Conservation (phyloP, 2,888 invertebrate species). For the Tachina fera region DNA sequence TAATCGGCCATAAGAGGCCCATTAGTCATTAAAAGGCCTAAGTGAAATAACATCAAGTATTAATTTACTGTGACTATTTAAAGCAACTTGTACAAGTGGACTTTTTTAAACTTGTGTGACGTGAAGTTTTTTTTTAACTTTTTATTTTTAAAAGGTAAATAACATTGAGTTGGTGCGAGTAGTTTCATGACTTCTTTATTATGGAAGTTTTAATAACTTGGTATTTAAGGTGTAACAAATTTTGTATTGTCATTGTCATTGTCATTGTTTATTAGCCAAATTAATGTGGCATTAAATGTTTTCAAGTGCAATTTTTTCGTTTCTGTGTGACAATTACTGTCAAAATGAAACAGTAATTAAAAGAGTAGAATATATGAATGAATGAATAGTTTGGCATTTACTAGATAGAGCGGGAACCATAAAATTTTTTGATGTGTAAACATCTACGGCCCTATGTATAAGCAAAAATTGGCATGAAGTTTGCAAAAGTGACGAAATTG, state of each 20-base stretch:
- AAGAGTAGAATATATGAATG: neutral
- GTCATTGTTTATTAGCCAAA: slow-evolving; percentile 59
- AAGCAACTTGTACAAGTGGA: slow-evolving; percentile 11
- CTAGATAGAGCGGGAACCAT: too few species aligned
- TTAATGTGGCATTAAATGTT: slow-evolving; percentile 66
- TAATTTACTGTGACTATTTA: slow-evolving; percentile 55
- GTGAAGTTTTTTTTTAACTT: neutral
- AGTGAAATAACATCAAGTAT: slow-evolving; percentile 48
- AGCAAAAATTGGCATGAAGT: too few species aligned
- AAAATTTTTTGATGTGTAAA: too few species aligned
- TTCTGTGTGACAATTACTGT: neutral
- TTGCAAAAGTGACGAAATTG: too few species aligned
- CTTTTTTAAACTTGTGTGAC: slow-evolving; percentile 16
- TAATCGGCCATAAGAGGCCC: slow-evolving; percentile 64
- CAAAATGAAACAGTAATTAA: slow-evolving; percentile 21
- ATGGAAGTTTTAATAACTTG: slow-evolving; percentile 36
- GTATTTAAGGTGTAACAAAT: slow-evolving; percentile 23
- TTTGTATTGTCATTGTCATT: slow-evolving; percentile 21
- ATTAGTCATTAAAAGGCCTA: slow-evolving; percentile 62
- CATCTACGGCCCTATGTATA: too few species aligned
- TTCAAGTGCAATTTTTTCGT: slow-evolving; percentile 35
- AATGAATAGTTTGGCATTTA: neutral
- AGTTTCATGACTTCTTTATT: slow-evolving; percentile 38
- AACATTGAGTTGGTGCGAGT: slow-evolving; percentile 7
- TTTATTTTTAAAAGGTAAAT: neutral